phyloP scores from a whole-genome alignment of 2,888 invertebrate genomes.

The Morpho deidamia region DNA sequence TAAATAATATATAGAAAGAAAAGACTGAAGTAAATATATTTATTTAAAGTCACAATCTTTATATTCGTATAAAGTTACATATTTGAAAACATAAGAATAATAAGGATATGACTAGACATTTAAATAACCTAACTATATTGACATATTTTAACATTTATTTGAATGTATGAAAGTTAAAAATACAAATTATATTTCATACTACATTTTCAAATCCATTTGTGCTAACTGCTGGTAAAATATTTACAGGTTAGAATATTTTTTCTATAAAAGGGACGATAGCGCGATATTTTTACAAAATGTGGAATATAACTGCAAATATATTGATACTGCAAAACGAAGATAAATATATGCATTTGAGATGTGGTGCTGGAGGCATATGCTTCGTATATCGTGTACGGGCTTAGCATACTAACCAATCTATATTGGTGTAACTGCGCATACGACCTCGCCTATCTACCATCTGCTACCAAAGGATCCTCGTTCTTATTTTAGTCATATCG shows the following conservation, averaged over 20 bases:
- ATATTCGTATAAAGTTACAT: conserved; percentile 26
- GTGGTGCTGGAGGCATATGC: too few relatives aligned
- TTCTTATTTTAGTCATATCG: too few relatives aligned
- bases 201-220: conserved; percentile 60
- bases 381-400: too few relatives aligned
- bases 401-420: too few relatives aligned
- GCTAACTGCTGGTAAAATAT: conserved; percentile 27
- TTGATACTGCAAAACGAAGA: too few relatives aligned
- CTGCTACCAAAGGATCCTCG: too few relatives aligned
- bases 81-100: conserved; percentile 12
- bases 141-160: conserved; percentile 11
- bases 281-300: too few relatives aligned
- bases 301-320: too few relatives aligned
- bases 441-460: too few relatives aligned
- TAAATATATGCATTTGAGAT: too few relatives aligned
- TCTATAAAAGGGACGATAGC: not conserved
- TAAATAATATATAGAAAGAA: not conserved
- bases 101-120: conserved; percentile 15
- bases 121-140: conserved; percentile 8
- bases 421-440: too few relatives aligned
- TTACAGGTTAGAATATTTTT: conserved; percentile 4
- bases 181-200: conserved; percentile 39
- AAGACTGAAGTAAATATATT: conserved; percentile 22
- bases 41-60: conserved; percentile 39
- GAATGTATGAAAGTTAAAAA: conserved; percentile 11